A percentile compares a stretch with the other conserved stretches of the same genome.
Conservation (phyloP, 2,888 invertebrate species). For the Microlaimidae sp. region DNA sequence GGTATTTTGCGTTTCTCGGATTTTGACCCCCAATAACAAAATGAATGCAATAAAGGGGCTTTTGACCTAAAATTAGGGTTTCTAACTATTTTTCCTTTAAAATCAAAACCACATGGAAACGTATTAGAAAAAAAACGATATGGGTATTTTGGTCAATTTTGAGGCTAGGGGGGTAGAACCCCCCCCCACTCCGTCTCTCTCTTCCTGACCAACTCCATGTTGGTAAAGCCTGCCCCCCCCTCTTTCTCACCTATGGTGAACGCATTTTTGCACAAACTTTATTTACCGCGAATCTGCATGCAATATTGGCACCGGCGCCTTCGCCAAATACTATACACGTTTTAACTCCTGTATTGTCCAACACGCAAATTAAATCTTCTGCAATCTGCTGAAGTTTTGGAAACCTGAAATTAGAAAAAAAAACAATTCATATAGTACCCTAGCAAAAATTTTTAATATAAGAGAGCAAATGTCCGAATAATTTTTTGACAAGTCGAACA, state of each 20-base stretch:
- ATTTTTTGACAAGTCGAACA: too few relatives aligned
- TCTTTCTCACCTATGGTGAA: not conserved
- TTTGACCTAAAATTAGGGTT: too few relatives aligned
- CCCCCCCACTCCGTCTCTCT: not conserved
- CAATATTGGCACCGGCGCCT: slow-evolving; percentile 68
- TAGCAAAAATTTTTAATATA: not conserved
- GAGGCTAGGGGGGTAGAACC: too few relatives aligned
- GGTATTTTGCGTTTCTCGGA: too few relatives aligned
- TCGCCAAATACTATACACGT: slow-evolving; percentile 69
- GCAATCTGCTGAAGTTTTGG: slow-evolving; percentile 63
- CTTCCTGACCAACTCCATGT: not conserved
- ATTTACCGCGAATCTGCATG: slow-evolving; percentile 57
- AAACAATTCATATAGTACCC: too few relatives aligned
- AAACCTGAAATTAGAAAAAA: slow-evolving; percentile 57
- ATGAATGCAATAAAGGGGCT: too few relatives aligned
- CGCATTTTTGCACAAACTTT: not conserved
- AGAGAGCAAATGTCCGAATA: slow-evolving; percentile 1
- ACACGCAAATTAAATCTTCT: slow-evolving; percentile 59
- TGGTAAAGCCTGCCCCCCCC: not conserved
- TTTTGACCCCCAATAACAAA: too few relatives aligned
- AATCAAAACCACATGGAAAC: too few relatives aligned
- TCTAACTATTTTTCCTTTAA: too few relatives aligned
- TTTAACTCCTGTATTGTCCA: slow-evolving; percentile 61
- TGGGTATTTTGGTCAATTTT: too few relatives aligned
- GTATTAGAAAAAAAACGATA: too few relatives aligned